Base-by-base conservation (phyloP, 2,113 vertebrate species). In the Bungarus multicinctus region DNA sequence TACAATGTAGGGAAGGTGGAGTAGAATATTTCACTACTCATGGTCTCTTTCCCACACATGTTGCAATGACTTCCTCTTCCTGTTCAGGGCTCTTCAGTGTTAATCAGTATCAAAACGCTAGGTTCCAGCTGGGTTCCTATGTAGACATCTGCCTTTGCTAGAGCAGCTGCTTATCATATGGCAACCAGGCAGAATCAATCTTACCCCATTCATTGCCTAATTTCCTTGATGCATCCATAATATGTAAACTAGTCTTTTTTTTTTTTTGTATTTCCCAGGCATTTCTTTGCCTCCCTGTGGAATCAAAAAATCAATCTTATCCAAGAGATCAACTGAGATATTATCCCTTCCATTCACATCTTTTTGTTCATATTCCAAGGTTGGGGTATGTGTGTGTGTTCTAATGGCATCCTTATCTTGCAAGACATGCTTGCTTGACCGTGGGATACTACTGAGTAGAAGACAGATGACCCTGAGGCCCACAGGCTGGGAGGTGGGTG, bases 371-470 rank as follows among this genome's bases (percentile, higher is more conserved):
- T 45, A 90, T 50, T 90, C 89, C 89, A 90, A 90, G 57, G 43
- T 89, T 23, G 50, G 45, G 6, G 45, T 47, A 5, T 47, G 45
- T 47, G 47, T 50, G 47, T 50, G 57, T 25, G 39, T 90, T 64
- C 55, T 27, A 47, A 60, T 64, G 57, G 57, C 89, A 64, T 64
- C 55, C 55, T 90, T 90, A 90, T 90, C 57, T 90, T 45, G 47
- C 43, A 90, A 60, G 45, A 47, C 89, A 64, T 47, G 43, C 14
- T 60, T 47, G 57, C 12, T 30, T 90, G 43, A 45, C 57, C 57
- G 89, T 90, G 89, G 89, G 89, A 90, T 45, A 90, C 57, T 45
- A 90, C 57, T 89, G 88, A 90, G 27, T 45, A 90, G 89, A 60
- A 64, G 60, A 27, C 89, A 90, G 55, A 89, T 58, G 52, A 45